Percentiles rank a stretch among this genome's conserved stretches.
Conservation (phyloP, 2,113 vertebrate species). For the Calypte anna region DNA sequence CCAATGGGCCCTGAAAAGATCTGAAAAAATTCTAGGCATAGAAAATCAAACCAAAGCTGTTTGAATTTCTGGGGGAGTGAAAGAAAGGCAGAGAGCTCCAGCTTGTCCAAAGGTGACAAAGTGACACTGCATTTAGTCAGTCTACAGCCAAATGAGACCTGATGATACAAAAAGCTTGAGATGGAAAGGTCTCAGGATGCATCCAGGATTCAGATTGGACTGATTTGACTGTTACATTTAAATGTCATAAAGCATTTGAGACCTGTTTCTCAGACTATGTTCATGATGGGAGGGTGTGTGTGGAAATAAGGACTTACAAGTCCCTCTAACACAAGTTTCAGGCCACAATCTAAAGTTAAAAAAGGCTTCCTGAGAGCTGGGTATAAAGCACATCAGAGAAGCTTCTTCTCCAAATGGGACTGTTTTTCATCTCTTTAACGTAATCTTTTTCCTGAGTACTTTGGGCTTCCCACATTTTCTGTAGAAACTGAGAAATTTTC, state of each 20-base stretch:
- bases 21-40: neutral
- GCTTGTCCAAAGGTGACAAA: neutral
- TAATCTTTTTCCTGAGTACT: neutral
- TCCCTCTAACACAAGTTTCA: neutral
- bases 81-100: neutral
- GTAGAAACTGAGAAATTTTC: neutral
- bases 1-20: neutral
- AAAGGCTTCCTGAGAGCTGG: neutral
- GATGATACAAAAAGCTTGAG: neutral
- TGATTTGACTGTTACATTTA: neutral
- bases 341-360: neutral
- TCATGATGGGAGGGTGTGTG: neutral
- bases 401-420: neutral
- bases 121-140: neutral
- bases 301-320: neutral
- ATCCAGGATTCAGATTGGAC: neutral
- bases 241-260: neutral
- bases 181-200: neutral
- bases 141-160: neutral
- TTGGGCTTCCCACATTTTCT: neutral
- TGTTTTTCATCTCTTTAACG: neutral
- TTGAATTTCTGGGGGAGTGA: neutral
- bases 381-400: neutral
- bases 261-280: neutral
- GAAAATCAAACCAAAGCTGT: neutral